A percentile compares a stretch with the other conserved stretches of the same genome.
These are phyloP conservation scores for Graphium colonna DNA, from an alignment of 2,888 invertebrate genomes.

Conservation along the genomic window DNA sequence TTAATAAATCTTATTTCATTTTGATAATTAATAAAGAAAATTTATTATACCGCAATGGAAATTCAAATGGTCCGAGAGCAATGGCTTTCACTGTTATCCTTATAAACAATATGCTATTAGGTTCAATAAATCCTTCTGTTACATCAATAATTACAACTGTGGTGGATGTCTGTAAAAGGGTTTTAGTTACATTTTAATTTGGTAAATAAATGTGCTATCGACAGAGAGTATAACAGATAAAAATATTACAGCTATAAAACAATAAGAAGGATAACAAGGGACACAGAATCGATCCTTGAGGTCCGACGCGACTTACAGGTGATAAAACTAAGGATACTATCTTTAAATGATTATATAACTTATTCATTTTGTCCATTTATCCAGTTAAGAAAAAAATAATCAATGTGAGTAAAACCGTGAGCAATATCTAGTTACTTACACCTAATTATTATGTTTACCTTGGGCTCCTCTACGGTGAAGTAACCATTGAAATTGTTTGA, in stretches of 20 bases:
- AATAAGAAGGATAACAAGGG: too few species aligned
- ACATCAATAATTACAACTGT: slow-evolving; percentile 48
- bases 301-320: neutral
- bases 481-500: slow-evolving; percentile 74
- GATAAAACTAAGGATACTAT: neutral
- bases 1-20: too few species aligned
- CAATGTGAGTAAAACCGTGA: too few species aligned
- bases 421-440: too few species aligned
- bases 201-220: too few species aligned
- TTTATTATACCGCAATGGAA: slow-evolving; percentile 57
- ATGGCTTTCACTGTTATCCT: slow-evolving; percentile 65
- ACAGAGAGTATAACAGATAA: too few species aligned
- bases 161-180: slow-evolving; percentile 41
- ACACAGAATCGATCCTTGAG: too few species aligned
- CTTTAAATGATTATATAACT: neutral
- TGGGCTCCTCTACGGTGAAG: slow-evolving; percentile 55
- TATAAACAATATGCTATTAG: slow-evolving; percentile 62
- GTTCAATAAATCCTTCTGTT: slow-evolving; percentile 64
- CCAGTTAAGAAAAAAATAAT: too few species aligned
- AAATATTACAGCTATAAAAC: too few species aligned
- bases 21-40: too few species aligned
- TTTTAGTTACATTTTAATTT: too few species aligned
- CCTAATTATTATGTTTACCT: slow-evolving; percentile 49
- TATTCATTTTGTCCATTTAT: too few species aligned
- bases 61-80: slow-evolving; percentile 65